Evolutionary conservation across 2,888 invertebrate species (phyloP).

Genomic region (Urechis unicinctus): DNA sequence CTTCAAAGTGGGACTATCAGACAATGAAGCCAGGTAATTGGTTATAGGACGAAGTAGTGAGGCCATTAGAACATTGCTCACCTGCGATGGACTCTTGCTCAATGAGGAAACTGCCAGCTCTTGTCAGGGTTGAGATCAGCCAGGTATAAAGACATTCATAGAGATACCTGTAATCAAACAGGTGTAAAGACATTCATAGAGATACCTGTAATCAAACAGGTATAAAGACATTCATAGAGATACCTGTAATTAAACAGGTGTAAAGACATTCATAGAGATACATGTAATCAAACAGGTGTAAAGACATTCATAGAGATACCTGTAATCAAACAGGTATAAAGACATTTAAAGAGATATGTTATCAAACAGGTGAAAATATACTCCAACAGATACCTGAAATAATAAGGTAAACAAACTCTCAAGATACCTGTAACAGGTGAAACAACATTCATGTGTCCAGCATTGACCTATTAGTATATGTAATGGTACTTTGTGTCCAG

Average conservation of each 20-base stretch:
- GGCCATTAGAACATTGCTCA: background rate
- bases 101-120: slow-evolving; percentile 77
- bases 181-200: slow-evolving; percentile 73
- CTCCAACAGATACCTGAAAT: no score
- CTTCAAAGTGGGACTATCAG: background rate
- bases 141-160: slow-evolving; percentile 85
- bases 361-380: no score
- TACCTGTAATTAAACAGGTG: no score
- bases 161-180: slow-evolving; percentile 56
- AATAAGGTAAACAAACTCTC: no score
- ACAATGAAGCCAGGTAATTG: background rate
- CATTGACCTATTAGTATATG: no score
- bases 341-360: no score
- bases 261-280: background rate
- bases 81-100: slow-evolving; percentile 65
- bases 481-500: no score
- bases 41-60: background rate
- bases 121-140: slow-evolving; percentile 80
- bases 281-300: slow-evolving; percentile 51
- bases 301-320: slow-evolving; percentile 70
- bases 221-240: no score
- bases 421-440: no score
- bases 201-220: slow-evolving; percentile 54
- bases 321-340: slow-evolving; percentile 52
- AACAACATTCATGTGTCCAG: background rate